phyloP scores from a whole-genome alignment of 2,888 invertebrate species.

The Drosophila mayaguana region DNA sequence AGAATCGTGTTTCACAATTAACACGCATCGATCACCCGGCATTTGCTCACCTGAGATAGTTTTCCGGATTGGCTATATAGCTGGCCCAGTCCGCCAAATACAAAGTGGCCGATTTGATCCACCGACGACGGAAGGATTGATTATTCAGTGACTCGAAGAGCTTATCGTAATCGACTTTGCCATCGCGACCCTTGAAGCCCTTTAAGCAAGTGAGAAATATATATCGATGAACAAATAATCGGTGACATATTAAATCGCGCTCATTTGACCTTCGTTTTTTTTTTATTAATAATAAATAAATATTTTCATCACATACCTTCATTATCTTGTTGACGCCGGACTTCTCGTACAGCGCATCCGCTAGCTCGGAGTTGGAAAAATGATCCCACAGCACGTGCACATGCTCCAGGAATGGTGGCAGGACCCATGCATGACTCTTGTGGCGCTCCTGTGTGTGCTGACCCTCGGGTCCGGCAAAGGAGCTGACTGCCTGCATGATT shows the following conservation, averaged over 20 bases:
- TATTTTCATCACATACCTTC: slow-evolving; percentile 83
- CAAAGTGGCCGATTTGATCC: slow-evolving; percentile 91
- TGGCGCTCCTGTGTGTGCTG: slow-evolving; percentile 88
- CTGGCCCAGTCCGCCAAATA: slow-evolving; percentile 91
- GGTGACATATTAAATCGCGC: not conserved
- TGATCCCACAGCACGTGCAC: slow-evolving; percentile 92
- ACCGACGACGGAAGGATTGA: slow-evolving; percentile 91
- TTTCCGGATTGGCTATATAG: slow-evolving; percentile 90
- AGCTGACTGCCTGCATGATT: slow-evolving; percentile 88
- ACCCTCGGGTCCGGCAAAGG: slow-evolving; percentile 88
- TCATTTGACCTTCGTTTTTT: not conserved
- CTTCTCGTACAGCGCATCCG: slow-evolving; percentile 90
- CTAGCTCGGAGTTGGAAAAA: slow-evolving; percentile 92
- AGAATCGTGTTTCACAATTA: slow-evolving; percentile 67
- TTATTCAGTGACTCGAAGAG: slow-evolving; percentile 93
- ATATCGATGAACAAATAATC: not conserved
- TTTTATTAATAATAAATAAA: not conserved
- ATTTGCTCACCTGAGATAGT: slow-evolving; percentile 88
- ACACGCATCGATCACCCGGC: slow-evolving; percentile 38
- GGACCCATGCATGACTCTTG: slow-evolving; percentile 89
- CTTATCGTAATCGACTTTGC: slow-evolving; percentile 89
- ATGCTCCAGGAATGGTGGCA: slow-evolving; percentile 90
- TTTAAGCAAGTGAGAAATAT: slow-evolving; percentile 35
- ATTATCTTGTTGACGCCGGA: slow-evolving; percentile 90
- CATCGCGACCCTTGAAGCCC: slow-evolving; percentile 89